phyloP scores from a whole-genome alignment of 2,797 vertebrate species.

The Adelosebastes latens region DNA sequence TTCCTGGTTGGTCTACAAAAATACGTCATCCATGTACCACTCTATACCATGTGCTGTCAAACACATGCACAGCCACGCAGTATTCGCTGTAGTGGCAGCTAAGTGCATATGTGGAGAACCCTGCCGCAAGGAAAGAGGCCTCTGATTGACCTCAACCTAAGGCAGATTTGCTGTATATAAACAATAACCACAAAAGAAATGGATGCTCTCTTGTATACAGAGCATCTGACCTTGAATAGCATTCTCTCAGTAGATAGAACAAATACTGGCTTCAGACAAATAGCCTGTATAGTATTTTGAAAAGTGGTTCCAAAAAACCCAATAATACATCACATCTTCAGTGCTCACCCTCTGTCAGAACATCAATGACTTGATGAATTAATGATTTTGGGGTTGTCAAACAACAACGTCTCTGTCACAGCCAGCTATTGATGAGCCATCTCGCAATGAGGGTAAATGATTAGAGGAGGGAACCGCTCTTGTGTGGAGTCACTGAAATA shows the following conservation, averaged over 20 bases:
- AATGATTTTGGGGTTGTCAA: constrained; percentile 57
- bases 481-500: constrained; percentile 15
- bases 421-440: constrained; percentile 55
- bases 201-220: neutral
- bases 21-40: too few relatives aligned
- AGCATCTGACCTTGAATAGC: neutral
- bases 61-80: neutral
- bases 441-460: constrained; percentile 49
- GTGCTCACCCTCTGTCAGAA: constrained; percentile 38
- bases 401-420: constrained; percentile 44
- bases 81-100: neutral
- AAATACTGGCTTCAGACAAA: constrained; percentile 27
- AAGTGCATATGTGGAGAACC: constrained; percentile 9
- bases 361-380: constrained; percentile 60
- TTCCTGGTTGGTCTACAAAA: too few relatives aligned
- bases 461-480: constrained; percentile 18
- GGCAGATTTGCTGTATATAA: neutral
- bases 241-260: neutral
- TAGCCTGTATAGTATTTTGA: constrained; percentile 11
- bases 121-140: neutral
- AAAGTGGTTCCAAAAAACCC: constrained; percentile 1
- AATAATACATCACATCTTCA: constrained; percentile 26
- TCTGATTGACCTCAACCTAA: constrained; percentile 17
- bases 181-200: neutral
- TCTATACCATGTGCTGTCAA: neutral